Base-by-base conservation (phyloP, 35 echinoderm and acorn worm genomes). In the Ophioderma brevispina region DNA sequence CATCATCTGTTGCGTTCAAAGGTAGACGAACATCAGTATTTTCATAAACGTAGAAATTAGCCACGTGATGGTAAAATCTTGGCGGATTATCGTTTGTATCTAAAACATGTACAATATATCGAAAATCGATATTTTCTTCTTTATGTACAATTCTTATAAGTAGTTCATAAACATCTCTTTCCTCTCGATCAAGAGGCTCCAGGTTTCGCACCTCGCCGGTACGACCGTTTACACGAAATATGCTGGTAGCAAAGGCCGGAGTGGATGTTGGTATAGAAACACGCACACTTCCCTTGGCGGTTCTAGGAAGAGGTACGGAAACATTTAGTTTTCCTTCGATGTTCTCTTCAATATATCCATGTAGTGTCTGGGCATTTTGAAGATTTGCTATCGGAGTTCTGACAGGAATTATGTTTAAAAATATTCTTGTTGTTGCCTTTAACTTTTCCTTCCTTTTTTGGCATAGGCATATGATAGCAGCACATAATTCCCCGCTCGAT, bases 51-150 rank as follows among this genome's bases (percentile, higher is more conserved):
- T 82, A 70, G 82, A 96, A 92, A 38, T 86, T 77, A 25, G 92
- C 81, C 32, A 90, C 80, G 37, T 96, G 89, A 78, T 96, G 90
- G 35, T 78, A 81, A 42, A 96, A 96, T 55, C 76, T 80, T 28
- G 94, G 94, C 33, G 94, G 94, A 37, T 96, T 96, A 76, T 96
- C 94, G 64, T 96, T 96, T 38, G 90, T 36, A 64, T 96, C 94
- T 13, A 77, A 55, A 5, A 96, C 87, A 80, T 81, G 37, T 0
- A 96, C 43, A 30, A 93, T 78, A 19, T 88, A 75, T 35, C 33
- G 28, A 31, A 43, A 64, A 30, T 82, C 76, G 32, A 39, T 37
- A 23, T 64, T 79, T 32, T 90, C 77, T 76, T 93, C 81, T 1
- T 50, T 31, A 49, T 75, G 76, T 25, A 28, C 84, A 14, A 50